These are phyloP conservation scores for Adrianichthys oophorus DNA, from an alignment of 2,797 vertebrate genomes.

Conservation along the genomic window DNA sequence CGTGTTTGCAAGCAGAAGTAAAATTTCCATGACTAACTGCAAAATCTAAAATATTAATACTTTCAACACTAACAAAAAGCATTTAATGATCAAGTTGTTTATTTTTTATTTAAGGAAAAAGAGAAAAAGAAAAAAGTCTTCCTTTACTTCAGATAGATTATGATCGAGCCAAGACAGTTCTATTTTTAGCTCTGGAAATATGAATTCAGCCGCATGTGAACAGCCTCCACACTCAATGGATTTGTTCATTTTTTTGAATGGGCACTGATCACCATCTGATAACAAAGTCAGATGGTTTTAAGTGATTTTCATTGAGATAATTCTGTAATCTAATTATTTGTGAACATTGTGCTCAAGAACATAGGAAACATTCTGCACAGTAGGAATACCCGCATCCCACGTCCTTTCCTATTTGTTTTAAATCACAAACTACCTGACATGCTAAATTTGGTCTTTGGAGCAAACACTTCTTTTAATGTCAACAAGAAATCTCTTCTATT, in stretches of 20 bases:
- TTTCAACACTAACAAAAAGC: background rate
- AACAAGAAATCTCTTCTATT: conserved; percentile 30
- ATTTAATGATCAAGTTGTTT: no score
- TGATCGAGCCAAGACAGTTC: conserved; percentile 7
- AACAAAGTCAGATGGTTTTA: conserved; percentile 35
- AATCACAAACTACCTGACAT: conserved; percentile 18
- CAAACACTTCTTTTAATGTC: conserved; percentile 46
- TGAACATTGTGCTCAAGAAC: background rate
- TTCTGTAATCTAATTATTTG: conserved; percentile 12
- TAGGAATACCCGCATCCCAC: conserved; percentile 10
- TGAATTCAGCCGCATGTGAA: conserved; percentile 37
- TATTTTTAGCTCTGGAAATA: conserved; percentile 32
- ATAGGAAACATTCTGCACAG: background rate
- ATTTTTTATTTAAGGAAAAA: no score
- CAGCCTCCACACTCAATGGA: conserved; percentile 41
- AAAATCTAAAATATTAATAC: conserved; percentile 34
- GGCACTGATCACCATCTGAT: conserved; percentile 38
- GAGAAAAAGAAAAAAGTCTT: background rate
- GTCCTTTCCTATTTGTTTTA: conserved; percentile 25
- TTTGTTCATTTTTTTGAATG: conserved; percentile 51
- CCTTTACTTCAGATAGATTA: background rate
- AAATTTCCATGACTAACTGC: conserved; percentile 32
- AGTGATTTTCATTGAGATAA: conserved; percentile 17
- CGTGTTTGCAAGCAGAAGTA: conserved; percentile 40
- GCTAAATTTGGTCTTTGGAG: conserved; percentile 22